phyloP scores from a whole-genome alignment of 2,888 invertebrate species.

The Lumbricus terrestris region DNA sequence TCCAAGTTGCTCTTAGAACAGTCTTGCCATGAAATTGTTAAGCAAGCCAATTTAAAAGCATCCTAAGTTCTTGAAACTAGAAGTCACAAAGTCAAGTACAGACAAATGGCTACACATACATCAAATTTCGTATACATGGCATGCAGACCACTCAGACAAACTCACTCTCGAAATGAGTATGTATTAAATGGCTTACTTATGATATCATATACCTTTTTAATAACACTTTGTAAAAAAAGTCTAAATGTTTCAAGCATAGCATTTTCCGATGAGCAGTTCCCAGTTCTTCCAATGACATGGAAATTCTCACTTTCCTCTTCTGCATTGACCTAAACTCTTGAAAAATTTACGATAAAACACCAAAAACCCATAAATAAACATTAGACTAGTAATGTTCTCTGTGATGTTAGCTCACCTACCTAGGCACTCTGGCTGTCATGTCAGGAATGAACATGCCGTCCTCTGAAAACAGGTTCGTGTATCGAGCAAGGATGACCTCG shows the following conservation, averaged over 20 bases:
- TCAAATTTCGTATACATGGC: too few species aligned
- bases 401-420: slow-evolving; percentile 41
- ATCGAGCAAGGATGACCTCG: slow-evolving; percentile 52
- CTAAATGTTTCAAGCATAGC: not conserved
- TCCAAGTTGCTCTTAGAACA: too few species aligned
- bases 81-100: too few species aligned
- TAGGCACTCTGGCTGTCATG: slow-evolving; percentile 49
- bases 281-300: not conserved
- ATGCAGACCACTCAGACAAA: too few species aligned
- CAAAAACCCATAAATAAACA: not conserved
- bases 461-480: slow-evolving; percentile 50
- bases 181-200: not conserved
- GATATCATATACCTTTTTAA: not conserved
- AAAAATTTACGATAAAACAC: not conserved
- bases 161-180: not conserved
- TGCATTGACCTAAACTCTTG: not conserved
- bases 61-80: not conserved
- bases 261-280: not conserved
- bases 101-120: too few species aligned
- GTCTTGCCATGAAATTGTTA: not conserved
- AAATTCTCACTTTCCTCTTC: not conserved
- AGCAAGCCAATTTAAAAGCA: not conserved
- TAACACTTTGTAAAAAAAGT: not conserved
- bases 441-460: slow-evolving; percentile 52
- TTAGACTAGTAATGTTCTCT: not conserved